Evolutionary conservation across 30 jellyfish, hydroid and myxozoan species (phyloP).

Genomic region (Aurelia sp.): DNA sequence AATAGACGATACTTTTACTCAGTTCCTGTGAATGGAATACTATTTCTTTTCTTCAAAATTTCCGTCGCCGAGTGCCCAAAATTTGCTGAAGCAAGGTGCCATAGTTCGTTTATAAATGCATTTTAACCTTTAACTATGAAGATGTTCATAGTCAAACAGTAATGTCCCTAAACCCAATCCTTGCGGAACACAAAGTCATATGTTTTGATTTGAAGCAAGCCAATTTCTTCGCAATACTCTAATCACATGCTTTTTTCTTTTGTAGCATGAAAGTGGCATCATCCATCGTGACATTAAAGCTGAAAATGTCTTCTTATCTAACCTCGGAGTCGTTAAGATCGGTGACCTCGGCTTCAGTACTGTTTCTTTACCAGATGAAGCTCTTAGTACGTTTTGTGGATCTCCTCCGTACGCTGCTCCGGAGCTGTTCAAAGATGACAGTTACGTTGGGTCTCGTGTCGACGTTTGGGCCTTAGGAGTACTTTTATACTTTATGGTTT

Average conservation of each 20-base stretch:
- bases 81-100: no score
- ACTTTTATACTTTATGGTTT: constrained; percentile 86
- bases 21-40: no score
- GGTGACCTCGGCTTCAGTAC: constrained; percentile 98
- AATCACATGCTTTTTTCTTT: constrained; percentile 1
- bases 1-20: no score
- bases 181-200: no score
- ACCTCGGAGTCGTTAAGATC: constrained; percentile 77
- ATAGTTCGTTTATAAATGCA: no score
- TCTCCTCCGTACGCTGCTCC: constrained; percentile 99
- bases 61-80: no score
- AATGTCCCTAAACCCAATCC: no score
- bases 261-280: constrained; percentile 84
- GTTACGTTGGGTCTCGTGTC: constrained; percentile 85
- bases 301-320: constrained; percentile 86
- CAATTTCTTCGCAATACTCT: no score
- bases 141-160: no score
- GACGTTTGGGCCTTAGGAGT: constrained; percentile 98
- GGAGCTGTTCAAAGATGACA: constrained; percentile 92
- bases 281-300: constrained; percentile 98
- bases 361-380: constrained; percentile 74
- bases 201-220: no score
- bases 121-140: no score
- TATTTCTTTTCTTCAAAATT: no score
- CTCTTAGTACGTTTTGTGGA: constrained; percentile 93